Base-by-base conservation (phyloP, 2,113 vertebrate genomes). In the Cheirogaleus medius region DNA sequence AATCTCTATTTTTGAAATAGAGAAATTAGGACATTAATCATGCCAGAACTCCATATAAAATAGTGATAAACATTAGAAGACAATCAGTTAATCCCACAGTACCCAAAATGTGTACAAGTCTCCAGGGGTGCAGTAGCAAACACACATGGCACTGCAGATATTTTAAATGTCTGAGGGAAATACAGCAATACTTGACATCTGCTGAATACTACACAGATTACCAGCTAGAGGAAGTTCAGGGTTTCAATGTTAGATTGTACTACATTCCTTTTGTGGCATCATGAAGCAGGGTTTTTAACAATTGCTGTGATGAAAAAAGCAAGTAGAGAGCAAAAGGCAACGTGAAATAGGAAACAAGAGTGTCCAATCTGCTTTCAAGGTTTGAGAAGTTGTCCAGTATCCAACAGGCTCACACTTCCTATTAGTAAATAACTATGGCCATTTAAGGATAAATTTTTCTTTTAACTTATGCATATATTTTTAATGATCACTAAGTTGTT, bases 381-480 rank as follows among this genome's bases (percentile, higher is more conserved):
- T 87, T 54, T 52, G 20, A 94, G 60, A 90, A 87, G 14, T 7
- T 94, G 25, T 63, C 89, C 23, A 90, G 18, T 81, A 69, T 4
- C n/a, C 25, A 85, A 37, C 5, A 94, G 80, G 56, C 5, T 80
- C 56, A 97, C 3, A 74, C 12, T 92, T 47, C 9, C 17, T 92
- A 71, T 71, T n/a, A 94, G 54, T 47, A 92, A 94, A 85, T 47
- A 90, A 78, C 77, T 76, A 86, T 29, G 25, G 21, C 39, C 56
- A 90, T 78, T 71, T 56, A 95, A 90, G 32, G 87, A 63, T 69
- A 60, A 95, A 93, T 63, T 84, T 39, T 87, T 91, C 32, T 78
- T 74, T 95, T 58, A 92, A 86, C 9, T 47, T 69, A 68, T 39
- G 47, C 34, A n/a, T 88, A 20, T 32, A 90, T 66, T 94, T 80